Percentiles rank a stretch among this genome's conserved stretches.
phyloP scores from a whole-genome alignment of 2,888 invertebrate species.

The Euzetes globulus region DNA sequence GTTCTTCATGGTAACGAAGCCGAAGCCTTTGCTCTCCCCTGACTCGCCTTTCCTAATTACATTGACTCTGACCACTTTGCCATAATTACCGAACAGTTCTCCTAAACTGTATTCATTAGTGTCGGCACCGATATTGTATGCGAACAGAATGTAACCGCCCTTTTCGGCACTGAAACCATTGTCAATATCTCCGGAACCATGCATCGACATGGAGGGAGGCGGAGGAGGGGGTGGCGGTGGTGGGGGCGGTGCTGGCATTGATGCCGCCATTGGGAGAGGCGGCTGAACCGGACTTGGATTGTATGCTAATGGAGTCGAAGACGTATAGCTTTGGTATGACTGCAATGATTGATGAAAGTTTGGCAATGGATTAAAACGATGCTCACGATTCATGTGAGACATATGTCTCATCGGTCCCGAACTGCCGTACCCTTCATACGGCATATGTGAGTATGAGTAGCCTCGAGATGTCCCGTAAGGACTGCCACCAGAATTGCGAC shows the following conservation, averaged over 20 bases:
- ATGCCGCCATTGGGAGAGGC: background rate
- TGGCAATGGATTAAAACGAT: constrained; percentile 22
- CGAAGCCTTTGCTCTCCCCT: constrained; percentile 48
- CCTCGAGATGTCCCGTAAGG: background rate
- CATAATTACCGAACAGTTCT: constrained; percentile 48
- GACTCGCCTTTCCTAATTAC: constrained; percentile 45
- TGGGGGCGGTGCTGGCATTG: background rate
- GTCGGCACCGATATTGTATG: constrained; percentile 49
- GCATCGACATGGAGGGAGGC: background rate
- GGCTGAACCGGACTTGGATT: constrained; percentile 17
- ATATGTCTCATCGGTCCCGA: constrained; percentile 14
- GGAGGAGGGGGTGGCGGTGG: constrained; percentile 1
- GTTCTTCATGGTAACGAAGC: constrained; percentile 49
- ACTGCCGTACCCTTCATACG: constrained; percentile 3
- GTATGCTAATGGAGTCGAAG: constrained; percentile 5
- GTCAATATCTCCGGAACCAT: background rate
- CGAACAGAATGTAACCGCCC: constrained; percentile 46
- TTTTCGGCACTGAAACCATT: constrained; percentile 32
- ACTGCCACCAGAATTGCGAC: background rate
- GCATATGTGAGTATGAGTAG: constrained; percentile 12
- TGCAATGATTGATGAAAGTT: background rate
- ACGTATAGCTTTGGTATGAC: constrained; percentile 21
- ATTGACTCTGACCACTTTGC: constrained; percentile 48
- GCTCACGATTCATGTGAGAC: constrained; percentile 4
- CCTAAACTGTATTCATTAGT: constrained; percentile 48